Conservation (phyloP, 2,113 vertebrate genomes). For the Apodemus speciosus region DNA sequence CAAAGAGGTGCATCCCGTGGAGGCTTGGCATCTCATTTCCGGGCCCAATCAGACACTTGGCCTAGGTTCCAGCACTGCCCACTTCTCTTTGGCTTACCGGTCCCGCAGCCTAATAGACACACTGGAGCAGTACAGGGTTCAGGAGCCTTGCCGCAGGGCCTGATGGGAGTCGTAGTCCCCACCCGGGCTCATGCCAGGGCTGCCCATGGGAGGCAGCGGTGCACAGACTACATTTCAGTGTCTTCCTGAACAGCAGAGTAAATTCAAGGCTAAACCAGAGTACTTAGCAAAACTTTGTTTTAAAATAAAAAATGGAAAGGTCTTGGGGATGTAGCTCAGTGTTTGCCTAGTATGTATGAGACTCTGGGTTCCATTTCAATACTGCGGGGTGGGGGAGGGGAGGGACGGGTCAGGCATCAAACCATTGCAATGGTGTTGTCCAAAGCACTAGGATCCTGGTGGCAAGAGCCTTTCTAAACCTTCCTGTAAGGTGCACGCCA, state of each 20-base stretch:
- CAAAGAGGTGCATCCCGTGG: slow-evolving; percentile 73
- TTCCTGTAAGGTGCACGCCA: fast-evolving
- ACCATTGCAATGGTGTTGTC: fast-evolving
- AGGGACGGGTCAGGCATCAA: too few relatives aligned
- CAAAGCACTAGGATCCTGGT: fast-evolving
- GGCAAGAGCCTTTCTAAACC: not conserved
- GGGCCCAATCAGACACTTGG: slow-evolving; percentile 83
- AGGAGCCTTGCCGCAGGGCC: too few relatives aligned
- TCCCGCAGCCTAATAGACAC: too few relatives aligned
- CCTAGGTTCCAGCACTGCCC: too few relatives aligned
- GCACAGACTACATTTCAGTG: too few relatives aligned
- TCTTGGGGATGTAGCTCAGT: not conserved
- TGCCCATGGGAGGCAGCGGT: too few relatives aligned
- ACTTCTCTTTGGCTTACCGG: too few relatives aligned
- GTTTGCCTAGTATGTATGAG: not conserved
- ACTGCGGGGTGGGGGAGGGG: too few relatives aligned
- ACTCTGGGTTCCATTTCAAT: not conserved
- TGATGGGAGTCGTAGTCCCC: too few relatives aligned
- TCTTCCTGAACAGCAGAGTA: not conserved
- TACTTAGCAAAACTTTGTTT: not conserved
- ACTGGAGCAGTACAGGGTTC: too few relatives aligned
- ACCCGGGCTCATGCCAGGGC: too few relatives aligned
- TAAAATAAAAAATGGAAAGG: not conserved
- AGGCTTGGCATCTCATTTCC: slow-evolving; percentile 88
- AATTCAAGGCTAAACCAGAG: not conserved